A percentile compares a stretch with the other conserved stretches of the same genome.
phyloP scores from a whole-genome alignment of 2,113 vertebrate genomes.

The Silurus asotus region DNA sequence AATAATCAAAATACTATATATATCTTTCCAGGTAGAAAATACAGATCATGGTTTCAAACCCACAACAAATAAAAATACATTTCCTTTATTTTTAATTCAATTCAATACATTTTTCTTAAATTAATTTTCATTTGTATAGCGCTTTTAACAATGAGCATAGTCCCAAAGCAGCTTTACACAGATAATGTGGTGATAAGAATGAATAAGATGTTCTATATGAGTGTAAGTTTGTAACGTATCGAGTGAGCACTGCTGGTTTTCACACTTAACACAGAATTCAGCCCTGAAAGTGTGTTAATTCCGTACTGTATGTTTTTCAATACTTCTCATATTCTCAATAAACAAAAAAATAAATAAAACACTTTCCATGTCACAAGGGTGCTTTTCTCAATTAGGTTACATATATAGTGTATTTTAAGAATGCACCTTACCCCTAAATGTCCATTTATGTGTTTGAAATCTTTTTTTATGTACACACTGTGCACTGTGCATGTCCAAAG shows the following conservation, averaged over 20 bases:
- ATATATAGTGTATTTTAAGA: neutral
- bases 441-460: neutral
- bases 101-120: no score
- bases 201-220: no score
- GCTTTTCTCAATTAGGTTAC: neutral
- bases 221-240: no score
- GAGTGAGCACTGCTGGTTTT: neutral
- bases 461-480: neutral
- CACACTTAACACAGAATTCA: neutral
- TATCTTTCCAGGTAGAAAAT: neutral
- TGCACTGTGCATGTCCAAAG: neutral
- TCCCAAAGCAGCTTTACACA: no score
- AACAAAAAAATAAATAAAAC: no score
- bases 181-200: no score
- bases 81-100: neutral
- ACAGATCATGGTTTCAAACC: neutral
- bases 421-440: neutral
- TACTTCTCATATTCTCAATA: neutral
- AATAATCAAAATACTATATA: neutral
- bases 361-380: neutral
- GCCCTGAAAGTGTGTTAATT: neutral
- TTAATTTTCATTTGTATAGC: no score
- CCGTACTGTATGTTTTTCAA: neutral
- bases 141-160: no score
- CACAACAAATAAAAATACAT: neutral